A percentile compares a stretch with the other conserved stretches of the same genome.
These are phyloP conservation scores for Sebastes steindachneri DNA, from an alignment of 2,797 vertebrate genomes.

Conservation along the genomic window DNA sequence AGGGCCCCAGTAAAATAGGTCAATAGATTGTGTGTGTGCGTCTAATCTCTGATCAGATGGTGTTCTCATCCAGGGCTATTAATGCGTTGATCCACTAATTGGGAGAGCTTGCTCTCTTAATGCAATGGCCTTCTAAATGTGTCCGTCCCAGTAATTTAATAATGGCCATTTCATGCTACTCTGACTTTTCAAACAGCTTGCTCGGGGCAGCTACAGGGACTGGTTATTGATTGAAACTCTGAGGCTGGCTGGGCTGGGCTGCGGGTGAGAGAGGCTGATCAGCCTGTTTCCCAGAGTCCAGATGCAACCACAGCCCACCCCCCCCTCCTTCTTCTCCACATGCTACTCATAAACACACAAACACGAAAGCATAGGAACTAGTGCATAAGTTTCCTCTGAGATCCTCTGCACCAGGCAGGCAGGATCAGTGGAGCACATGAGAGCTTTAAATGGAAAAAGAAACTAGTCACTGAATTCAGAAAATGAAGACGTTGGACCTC, in stretches of 20 bases:
- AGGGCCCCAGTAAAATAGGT: slow-evolving; percentile 73
- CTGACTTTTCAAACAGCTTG: slow-evolving; percentile 81
- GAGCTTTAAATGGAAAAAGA: slow-evolving; percentile 17
- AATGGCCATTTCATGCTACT: slow-evolving; percentile 85
- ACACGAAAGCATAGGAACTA: slow-evolving; percentile 39
- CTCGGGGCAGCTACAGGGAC: slow-evolving; percentile 82
- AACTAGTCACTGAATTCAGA: slow-evolving; percentile 38
- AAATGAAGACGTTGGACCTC: slow-evolving; percentile 61
- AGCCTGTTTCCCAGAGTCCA: slow-evolving; percentile 81
- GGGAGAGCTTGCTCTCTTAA: slow-evolving; percentile 84
- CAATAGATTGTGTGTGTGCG: slow-evolving; percentile 76
- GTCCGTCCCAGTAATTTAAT: slow-evolving; percentile 86
- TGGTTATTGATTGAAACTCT: slow-evolving; percentile 80
- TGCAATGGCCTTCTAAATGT: slow-evolving; percentile 86
- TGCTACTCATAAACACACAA: slow-evolving; percentile 65
- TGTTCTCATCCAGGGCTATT: slow-evolving; percentile 82
- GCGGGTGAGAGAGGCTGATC: slow-evolving; percentile 77
- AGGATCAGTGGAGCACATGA: slow-evolving; percentile 24
- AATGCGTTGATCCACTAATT: slow-evolving; percentile 83
- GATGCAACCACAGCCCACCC: slow-evolving; percentile 45
- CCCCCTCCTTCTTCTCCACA: slow-evolving; percentile 26
- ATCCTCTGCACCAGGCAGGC: background rate
- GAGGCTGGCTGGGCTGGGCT: slow-evolving; percentile 62
- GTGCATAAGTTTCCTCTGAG: slow-evolving; percentile 33
- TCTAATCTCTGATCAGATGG: slow-evolving; percentile 81